Percentiles rank a stretch among this genome's conserved stretches.
phyloP scores from a whole-genome alignment of 92 coral and sea anemone genomes.

The Porites divaricata region DNA sequence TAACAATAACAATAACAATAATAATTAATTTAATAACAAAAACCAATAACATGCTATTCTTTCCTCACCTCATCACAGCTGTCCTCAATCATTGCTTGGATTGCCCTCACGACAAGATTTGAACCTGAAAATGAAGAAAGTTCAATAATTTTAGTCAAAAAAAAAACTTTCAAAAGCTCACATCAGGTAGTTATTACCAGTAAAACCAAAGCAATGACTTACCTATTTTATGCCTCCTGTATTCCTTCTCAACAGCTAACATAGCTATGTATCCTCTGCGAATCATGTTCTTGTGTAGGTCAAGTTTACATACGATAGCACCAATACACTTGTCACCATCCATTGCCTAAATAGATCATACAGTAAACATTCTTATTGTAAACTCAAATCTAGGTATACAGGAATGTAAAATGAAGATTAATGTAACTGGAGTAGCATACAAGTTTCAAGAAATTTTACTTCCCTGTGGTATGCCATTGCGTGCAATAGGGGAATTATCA shows the following conservation, averaged over 20 bases:
- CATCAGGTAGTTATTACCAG: no score
- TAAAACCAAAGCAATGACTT: not conserved
- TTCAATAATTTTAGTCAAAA: not conserved
- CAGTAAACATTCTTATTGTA: no score
- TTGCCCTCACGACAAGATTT: slow-evolving; percentile 92
- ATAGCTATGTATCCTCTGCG: slow-evolving; percentile 97
- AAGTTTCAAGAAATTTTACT: no score
- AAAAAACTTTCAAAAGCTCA: no score
- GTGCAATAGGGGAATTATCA: no score
- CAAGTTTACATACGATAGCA: slow-evolving; percentile 98
- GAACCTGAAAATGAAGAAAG: slow-evolving; percentile 64
- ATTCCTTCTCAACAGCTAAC: slow-evolving; percentile 98
- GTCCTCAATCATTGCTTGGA: slow-evolving; percentile 92
- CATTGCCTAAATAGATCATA: slow-evolving; percentile 73
- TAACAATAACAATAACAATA: no score
- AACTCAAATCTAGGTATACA: not conserved
- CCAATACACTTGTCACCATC: slow-evolving; percentile 88
- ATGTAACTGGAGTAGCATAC: no score
- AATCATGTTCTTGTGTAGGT: slow-evolving; percentile 94
- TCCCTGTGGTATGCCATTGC: no score
- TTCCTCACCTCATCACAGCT: slow-evolving; percentile 95
- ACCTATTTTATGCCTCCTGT: slow-evolving; percentile 96
- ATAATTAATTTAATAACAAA: no score
- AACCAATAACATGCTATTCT: not conserved
- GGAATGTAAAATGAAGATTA: not conserved